Percentiles rank a stretch among this genome's conserved stretches.
phyloP scores from a whole-genome alignment of 2,797 vertebrate genomes.

The Pseudopleuronectes americanus region DNA sequence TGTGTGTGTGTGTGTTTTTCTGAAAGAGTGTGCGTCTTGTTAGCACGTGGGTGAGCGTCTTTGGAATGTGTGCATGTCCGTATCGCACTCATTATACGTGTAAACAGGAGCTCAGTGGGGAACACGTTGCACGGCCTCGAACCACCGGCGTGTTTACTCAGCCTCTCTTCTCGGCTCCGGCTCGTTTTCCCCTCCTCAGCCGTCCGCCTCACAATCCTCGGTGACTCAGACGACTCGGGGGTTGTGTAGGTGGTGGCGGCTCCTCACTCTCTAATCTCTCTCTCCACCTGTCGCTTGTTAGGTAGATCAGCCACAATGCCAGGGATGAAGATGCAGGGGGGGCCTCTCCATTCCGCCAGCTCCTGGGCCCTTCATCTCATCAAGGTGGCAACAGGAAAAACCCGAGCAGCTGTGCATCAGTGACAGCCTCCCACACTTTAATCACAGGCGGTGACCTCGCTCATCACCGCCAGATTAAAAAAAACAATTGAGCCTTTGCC shows the following conservation, averaged over 20 bases:
- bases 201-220: conserved; percentile 43
- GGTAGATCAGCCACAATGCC: conserved; percentile 70
- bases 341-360: conserved; percentile 63
- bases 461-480: conserved; percentile 80
- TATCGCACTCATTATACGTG: conserved; percentile 62
- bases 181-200: conserved; percentile 13
- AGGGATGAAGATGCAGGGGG: conserved; percentile 71
- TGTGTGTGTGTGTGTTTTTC: conserved; percentile 33
- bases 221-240: conserved; percentile 48
- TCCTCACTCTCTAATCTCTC: conserved; percentile 59
- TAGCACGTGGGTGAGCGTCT: conserved; percentile 53
- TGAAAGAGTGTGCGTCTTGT: conserved; percentile 12
- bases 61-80: conserved; percentile 57
- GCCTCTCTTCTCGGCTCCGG: conserved; percentile 14
- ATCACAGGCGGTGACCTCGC: conserved; percentile 78
- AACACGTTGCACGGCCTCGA: conserved; percentile 41
- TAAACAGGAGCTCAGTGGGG: conserved; percentile 68
- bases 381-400: conserved; percentile 67
- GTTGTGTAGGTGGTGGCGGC: conserved; percentile 18
- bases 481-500: conserved; percentile 68
- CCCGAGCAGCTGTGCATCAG: too few relatives aligned
- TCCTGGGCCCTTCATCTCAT: conserved; percentile 68
- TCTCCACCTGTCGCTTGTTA: conserved; percentile 56
- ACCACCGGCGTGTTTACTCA: conserved; percentile 49
- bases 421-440: conserved; percentile 59